Conservation (phyloP, 2,113 vertebrate genomes). For the Scomber japonicus region DNA sequence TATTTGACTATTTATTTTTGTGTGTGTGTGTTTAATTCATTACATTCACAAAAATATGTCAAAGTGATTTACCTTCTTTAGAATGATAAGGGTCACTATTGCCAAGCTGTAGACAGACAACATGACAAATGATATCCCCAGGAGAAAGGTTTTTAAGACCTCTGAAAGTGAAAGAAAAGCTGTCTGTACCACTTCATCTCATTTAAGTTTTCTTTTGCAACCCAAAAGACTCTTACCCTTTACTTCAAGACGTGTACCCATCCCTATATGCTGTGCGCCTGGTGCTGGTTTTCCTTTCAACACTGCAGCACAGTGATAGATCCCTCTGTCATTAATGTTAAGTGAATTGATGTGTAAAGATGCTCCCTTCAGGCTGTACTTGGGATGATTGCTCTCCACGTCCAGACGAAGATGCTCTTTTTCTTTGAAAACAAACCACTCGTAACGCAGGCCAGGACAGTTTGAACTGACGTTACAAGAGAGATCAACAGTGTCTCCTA, state of each 20-base stretch:
- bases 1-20: too few relatives aligned
- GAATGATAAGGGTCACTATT: slow-evolving; percentile 59
- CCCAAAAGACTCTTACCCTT: slow-evolving; percentile 62
- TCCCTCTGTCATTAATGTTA: slow-evolving; percentile 68
- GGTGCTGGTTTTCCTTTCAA: accelerated
- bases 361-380: slow-evolving; percentile 2
- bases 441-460: background rate
- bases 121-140: slow-evolving; percentile 61
- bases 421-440: slow-evolving; percentile 70
- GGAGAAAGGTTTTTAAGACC: slow-evolving; percentile 5
- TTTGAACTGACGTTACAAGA: slow-evolving; percentile 7
- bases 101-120: slow-evolving; percentile 67
- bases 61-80: slow-evolving; percentile 73
- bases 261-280: slow-evolving; percentile 42
- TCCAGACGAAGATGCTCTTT: background rate
- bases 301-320: slow-evolving; percentile 77
- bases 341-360: slow-evolving; percentile 60
- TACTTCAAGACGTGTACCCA: slow-evolving; percentile 69
- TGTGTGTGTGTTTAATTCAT: too few relatives aligned
- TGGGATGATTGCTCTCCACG: accelerated
- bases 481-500: slow-evolving; percentile 37
- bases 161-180: slow-evolving; percentile 48
- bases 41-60: too few relatives aligned
- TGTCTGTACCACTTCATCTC: background rate
- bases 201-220: background rate